Evolutionary conservation across 2,888 invertebrate species (phyloP).

Genomic region (Euplexia lucipara): DNA sequence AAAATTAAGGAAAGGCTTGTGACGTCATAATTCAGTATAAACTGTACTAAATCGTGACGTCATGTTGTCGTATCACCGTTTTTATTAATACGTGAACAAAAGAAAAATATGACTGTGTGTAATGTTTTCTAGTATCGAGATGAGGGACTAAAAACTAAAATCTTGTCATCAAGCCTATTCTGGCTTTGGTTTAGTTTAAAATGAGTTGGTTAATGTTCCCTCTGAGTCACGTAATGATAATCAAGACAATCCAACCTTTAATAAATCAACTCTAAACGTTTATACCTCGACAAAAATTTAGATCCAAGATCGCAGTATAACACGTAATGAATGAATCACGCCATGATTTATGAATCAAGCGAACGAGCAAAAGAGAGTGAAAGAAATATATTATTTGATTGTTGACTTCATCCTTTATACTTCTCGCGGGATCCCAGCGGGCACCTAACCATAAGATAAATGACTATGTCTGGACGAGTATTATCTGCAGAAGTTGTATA

Average conservation of each 20-base stretch:
- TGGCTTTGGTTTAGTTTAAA: too few relatives aligned
- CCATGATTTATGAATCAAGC: slow-evolving; percentile 57
- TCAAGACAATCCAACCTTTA: slow-evolving; percentile 6
- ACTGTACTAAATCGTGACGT: too few relatives aligned
- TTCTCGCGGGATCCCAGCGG: slow-evolving; percentile 36
- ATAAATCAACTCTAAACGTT: slow-evolving; percentile 8
- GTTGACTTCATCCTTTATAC: slow-evolving; percentile 56
- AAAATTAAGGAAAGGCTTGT: too few relatives aligned
- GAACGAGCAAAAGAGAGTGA: slow-evolving; percentile 48
- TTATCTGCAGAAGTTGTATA: slow-evolving; percentile 51
- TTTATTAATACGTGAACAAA: too few relatives aligned
- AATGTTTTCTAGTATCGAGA: too few relatives aligned
- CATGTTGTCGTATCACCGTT: too few relatives aligned
- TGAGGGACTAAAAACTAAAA: background rate
- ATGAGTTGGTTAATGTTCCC: background rate
- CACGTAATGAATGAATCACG: slow-evolving; percentile 58
- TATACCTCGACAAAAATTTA: slow-evolving; percentile 19
- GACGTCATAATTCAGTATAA: too few relatives aligned
- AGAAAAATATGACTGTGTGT: too few relatives aligned
- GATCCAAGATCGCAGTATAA: slow-evolving; percentile 20
- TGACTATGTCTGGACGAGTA: slow-evolving; percentile 41
- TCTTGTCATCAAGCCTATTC: too few relatives aligned
- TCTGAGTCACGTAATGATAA: background rate
- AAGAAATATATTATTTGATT: slow-evolving; percentile 57
- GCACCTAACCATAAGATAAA: slow-evolving; percentile 55